phyloP scores from a whole-genome alignment of 2,113 vertebrate genomes.

The Dipodomys ordii region DNA sequence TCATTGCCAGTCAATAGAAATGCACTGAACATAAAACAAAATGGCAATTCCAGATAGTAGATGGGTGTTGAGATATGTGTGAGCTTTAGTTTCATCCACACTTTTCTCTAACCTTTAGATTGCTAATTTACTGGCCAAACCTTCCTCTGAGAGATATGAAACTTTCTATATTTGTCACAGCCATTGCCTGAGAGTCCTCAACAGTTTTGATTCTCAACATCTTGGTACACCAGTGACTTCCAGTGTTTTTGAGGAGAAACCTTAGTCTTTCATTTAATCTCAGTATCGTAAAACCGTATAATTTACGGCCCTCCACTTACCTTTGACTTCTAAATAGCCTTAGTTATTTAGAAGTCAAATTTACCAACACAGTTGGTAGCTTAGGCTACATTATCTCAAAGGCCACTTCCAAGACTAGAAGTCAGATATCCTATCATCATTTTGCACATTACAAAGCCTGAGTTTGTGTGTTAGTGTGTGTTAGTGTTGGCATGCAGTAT shows the following conservation, averaged over 20 bases:
- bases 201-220: neutral
- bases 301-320: neutral
- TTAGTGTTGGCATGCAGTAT: neutral
- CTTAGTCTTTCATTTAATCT: neutral
- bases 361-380: neutral
- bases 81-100: neutral
- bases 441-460: neutral
- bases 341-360: neutral
- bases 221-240: neutral
- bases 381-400: neutral
- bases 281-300: neutral
- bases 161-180: neutral
- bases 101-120: neutral
- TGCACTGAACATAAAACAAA: neutral
- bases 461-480: neutral
- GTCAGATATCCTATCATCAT: neutral
- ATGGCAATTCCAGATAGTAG: neutral
- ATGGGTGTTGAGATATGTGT: neutral
- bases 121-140: neutral
- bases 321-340: neutral
- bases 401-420: neutral
- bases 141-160: neutral
- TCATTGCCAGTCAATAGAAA: neutral
- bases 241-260: neutral
- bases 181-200: neutral